Evolutionary conservation across 2,888 invertebrate genomes (phyloP).

Genomic region (Diadromus collaris): DNA sequence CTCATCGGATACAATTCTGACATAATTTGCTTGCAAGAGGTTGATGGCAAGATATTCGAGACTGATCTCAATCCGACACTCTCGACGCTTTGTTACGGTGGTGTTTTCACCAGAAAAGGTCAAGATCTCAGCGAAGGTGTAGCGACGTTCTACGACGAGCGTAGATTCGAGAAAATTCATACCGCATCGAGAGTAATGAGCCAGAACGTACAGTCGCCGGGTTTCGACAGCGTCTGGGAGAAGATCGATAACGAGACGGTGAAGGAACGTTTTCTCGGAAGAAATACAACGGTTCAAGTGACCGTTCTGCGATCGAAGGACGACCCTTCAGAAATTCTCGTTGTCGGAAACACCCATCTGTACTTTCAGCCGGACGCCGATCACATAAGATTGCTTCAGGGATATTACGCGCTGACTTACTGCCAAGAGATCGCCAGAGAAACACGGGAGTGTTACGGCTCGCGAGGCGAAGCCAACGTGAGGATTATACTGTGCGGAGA

Average conservation of each 20-base stretch:
- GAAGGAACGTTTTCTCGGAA: conserved; percentile 82
- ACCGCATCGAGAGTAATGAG: conserved; percentile 83
- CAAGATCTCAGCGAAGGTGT: conserved; percentile 90
- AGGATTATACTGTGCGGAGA: conserved; percentile 94
- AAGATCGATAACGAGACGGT: conserved; percentile 84
- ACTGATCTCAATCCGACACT: conserved; percentile 85
- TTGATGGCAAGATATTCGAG: conserved; percentile 90
- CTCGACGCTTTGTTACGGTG: conserved; percentile 81
- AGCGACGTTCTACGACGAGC: conserved; percentile 87
- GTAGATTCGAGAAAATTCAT: conserved; percentile 86
- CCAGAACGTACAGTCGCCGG: conserved; percentile 82
- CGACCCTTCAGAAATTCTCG: conserved; percentile 82
- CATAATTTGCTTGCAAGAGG: conserved; percentile 95
- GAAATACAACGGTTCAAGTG: conserved; percentile 84
- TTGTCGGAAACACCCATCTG: conserved; percentile 94
- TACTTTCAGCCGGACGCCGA: conserved; percentile 96
- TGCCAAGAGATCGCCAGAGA: conserved; percentile 83
- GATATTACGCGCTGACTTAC: conserved; percentile 87
- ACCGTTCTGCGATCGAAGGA: conserved; percentile 83
- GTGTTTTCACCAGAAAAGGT: conserved; percentile 87
- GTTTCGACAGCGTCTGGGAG: conserved; percentile 84
- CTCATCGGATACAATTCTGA: conserved; percentile 94
- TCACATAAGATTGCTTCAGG: conserved; percentile 93
- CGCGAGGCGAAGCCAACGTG: conserved; percentile 79
- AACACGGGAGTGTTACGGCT: conserved; percentile 75